Conservation (phyloP, 2,797 vertebrate species). For the Sebastes steindachneri region DNA sequence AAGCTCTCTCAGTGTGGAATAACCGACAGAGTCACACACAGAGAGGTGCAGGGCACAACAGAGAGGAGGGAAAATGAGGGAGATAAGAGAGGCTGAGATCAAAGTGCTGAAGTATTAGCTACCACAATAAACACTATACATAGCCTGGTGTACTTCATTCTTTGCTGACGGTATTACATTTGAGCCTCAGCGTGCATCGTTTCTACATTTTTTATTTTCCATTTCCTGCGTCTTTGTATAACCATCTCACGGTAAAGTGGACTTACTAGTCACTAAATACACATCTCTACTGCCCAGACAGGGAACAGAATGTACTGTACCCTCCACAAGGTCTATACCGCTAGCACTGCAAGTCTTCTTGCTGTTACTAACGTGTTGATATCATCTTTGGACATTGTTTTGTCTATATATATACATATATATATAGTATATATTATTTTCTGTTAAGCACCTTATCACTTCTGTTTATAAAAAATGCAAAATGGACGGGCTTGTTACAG, state of each 20-base stretch:
- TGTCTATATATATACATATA: no score
- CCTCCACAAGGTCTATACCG: background rate
- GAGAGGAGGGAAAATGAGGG: conserved; percentile 43
- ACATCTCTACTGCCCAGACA: background rate
- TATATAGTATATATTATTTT: background rate
- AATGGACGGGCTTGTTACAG: background rate
- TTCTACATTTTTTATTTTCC: background rate
- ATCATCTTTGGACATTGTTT: background rate
- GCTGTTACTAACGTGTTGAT: background rate
- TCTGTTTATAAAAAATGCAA: background rate
- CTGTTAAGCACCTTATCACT: background rate
- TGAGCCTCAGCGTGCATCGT: background rate
- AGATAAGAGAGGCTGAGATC: conserved; percentile 46
- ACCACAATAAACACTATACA: conserved; percentile 5
- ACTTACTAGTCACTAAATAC: background rate
- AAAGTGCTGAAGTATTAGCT: conserved; percentile 22
- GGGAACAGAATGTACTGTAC: conserved; percentile 7
- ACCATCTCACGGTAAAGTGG: background rate
- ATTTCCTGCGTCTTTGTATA: background rate
- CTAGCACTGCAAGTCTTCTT: background rate
- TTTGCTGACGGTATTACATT: background rate
- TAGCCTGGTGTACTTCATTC: conserved; percentile 19
- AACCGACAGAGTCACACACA: conserved; percentile 47
- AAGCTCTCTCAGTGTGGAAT: conserved; percentile 47
- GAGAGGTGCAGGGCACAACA: conserved; percentile 44